A percentile compares a stretch with the other conserved stretches of the same genome.
Evolutionary conservation across 2,113 vertebrate species (phyloP).

Genomic region (Callopanchax toddi): DNA sequence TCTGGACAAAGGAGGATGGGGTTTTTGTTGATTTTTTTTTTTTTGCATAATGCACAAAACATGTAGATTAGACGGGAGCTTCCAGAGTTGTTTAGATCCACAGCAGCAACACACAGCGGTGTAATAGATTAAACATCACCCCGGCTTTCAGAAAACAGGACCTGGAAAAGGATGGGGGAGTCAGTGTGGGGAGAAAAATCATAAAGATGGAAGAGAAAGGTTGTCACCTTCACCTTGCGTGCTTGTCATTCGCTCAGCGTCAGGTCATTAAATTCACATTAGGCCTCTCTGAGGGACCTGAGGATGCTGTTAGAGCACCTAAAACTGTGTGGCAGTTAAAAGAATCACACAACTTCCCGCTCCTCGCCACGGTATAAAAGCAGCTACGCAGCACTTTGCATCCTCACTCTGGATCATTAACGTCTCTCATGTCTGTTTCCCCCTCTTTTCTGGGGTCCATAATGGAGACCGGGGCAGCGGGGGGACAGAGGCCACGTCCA

Average conservation of each 20-base stretch:
- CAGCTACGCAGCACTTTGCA: slow-evolving; percentile 89
- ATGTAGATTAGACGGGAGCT: slow-evolving; percentile 38
- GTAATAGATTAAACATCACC: slow-evolving; percentile 53
- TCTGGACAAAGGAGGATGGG: slow-evolving; percentile 19
- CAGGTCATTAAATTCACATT: slow-evolving; percentile 99
- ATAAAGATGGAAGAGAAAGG: slow-evolving; percentile 83
- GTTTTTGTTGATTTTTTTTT: slow-evolving; percentile 8
- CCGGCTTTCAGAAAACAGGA: slow-evolving; percentile 56
- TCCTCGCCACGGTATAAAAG: slow-evolving; percentile 42
- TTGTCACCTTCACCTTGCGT: slow-evolving; percentile 95
- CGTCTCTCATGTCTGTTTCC: slow-evolving; percentile 83
- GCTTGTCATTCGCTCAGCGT: slow-evolving; percentile 92
- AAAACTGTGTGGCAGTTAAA: slow-evolving; percentile 92
- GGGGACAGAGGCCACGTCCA: slow-evolving; percentile 84
- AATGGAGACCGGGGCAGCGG: slow-evolving; percentile 88
- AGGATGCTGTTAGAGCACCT: slow-evolving; percentile 92
- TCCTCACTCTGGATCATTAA: slow-evolving; percentile 93
- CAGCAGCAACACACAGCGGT: slow-evolving; percentile 13
- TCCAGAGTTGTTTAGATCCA: slow-evolving; percentile 35
- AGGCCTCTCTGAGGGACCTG: slow-evolving; percentile 90
- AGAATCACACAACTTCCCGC: slow-evolving; percentile 78
- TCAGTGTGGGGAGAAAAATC: slow-evolving; percentile 78
- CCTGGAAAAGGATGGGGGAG: slow-evolving; percentile 27
- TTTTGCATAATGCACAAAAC: slow-evolving; percentile 38
- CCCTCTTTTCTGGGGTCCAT: slow-evolving; percentile 79